Conservation (phyloP, 2,113 vertebrate genomes). For the Passer domesticus region DNA sequence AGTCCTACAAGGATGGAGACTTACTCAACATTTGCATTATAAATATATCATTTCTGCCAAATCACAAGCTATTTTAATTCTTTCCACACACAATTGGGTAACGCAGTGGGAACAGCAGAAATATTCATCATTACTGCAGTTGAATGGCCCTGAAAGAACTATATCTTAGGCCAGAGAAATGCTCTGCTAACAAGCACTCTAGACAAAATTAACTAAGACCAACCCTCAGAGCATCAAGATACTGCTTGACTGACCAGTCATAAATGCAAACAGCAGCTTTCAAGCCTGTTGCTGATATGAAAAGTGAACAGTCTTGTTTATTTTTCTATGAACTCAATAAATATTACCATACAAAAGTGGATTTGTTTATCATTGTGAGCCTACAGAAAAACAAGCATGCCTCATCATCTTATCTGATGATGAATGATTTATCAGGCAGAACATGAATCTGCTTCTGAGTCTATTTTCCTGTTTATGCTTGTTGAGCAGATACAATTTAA, state of each 20-base stretch:
- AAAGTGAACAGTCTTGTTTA: slow-evolving; percentile 42
- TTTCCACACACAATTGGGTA: slow-evolving; percentile 23
- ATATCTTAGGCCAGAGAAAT: neutral
- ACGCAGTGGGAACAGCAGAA: neutral
- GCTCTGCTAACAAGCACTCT: slow-evolving; percentile 25
- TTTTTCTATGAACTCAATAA: slow-evolving; percentile 63
- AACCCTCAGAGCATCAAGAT: neutral
- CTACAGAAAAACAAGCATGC: slow-evolving; percentile 55
- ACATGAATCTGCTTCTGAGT: slow-evolving; percentile 59
- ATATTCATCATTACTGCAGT: neutral
- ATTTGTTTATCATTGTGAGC: slow-evolving; percentile 62
- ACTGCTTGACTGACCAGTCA: neutral
- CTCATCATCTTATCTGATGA: slow-evolving; percentile 62
- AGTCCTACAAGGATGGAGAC: neutral
- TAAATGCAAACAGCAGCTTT: neutral
- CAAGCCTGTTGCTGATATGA: neutral
- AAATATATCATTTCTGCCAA: slow-evolving; percentile 57
- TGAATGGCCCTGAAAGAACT: neutral
- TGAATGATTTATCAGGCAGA: slow-evolving; percentile 73
- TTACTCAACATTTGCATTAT: slow-evolving; percentile 36
- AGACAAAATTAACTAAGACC: neutral
- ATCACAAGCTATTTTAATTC: slow-evolving; percentile 53
- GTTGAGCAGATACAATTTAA: slow-evolving; percentile 78
- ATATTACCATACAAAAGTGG: slow-evolving; percentile 51
- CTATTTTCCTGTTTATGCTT: slow-evolving; percentile 76